These are phyloP conservation scores for Platanista minor DNA, from an alignment of 2,113 vertebrate genomes.

Conservation along the genomic window DNA sequence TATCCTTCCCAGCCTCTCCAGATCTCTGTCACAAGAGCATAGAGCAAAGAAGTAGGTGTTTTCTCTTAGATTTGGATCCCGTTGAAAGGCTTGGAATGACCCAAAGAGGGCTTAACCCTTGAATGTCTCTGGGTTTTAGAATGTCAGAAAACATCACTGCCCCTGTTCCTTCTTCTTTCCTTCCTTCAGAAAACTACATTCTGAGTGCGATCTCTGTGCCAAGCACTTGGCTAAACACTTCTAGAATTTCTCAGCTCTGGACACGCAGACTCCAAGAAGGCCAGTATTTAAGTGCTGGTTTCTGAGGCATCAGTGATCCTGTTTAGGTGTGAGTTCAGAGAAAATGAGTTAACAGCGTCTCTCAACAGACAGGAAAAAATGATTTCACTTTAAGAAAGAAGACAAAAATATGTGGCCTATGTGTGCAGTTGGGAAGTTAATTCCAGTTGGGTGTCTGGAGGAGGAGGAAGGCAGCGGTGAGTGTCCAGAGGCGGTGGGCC, in stretches of 20 bases:
- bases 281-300: background rate
- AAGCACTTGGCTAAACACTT: background rate
- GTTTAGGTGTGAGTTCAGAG: background rate
- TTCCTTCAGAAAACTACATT: background rate
- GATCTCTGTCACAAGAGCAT: background rate
- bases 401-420: background rate
- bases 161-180: background rate
- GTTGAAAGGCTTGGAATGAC: background rate
- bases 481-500: background rate
- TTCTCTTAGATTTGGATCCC: background rate
- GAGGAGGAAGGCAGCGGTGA: background rate
- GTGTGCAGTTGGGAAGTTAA: background rate
- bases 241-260: background rate
- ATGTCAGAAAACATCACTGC: background rate
- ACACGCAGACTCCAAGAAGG: background rate
- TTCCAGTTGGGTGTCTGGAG: background rate
- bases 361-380: background rate
- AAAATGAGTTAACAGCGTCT: background rate
- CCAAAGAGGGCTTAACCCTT: background rate
- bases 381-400: constrained; percentile 8
- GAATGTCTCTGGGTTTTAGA: background rate
- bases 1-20: background rate
- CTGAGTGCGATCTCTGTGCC: too few species aligned
- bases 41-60: background rate
- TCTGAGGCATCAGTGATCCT: background rate